phyloP scores from a whole-genome alignment of 1,140 invertebrate genomes.

The Rhizoglyphus robini region DNA sequence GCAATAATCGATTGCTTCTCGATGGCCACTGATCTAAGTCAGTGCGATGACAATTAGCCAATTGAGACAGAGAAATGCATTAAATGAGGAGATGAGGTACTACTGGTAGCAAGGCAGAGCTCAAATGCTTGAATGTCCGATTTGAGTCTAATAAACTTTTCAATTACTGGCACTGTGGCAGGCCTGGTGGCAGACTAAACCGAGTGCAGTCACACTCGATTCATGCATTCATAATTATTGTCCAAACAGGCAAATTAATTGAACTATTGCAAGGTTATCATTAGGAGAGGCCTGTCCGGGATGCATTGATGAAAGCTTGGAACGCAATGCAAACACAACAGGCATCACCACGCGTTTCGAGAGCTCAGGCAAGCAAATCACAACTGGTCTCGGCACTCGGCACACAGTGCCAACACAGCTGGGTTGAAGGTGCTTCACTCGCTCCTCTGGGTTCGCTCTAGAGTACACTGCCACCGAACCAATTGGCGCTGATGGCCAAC shows the following conservation, averaged over 20 bases:
- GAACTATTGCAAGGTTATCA: not conserved
- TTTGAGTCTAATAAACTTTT: slow-evolving; percentile 4
- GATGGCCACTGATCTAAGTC: not conserved
- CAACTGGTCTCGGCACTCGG: too few relatives aligned
- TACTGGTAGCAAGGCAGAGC: too few relatives aligned
- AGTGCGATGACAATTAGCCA: not conserved
- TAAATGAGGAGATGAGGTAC: not conserved
- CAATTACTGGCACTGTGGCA: not conserved
- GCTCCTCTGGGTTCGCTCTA: too few relatives aligned
- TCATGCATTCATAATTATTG: slow-evolving; percentile 11
- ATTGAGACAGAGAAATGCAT: not conserved
- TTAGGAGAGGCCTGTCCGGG: not conserved
- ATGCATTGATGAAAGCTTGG: too few relatives aligned
- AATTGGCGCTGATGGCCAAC: too few relatives aligned
- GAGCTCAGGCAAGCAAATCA: too few relatives aligned
- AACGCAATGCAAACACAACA: too few relatives aligned
- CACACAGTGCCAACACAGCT: too few relatives aligned
- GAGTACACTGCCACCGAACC: too few relatives aligned
- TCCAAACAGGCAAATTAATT: not conserved
- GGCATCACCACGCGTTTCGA: too few relatives aligned
- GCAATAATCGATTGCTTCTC: not conserved
- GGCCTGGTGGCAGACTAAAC: not conserved
- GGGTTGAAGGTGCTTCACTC: too few relatives aligned
- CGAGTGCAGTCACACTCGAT: not conserved
- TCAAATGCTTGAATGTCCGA: too few relatives aligned